Conservation (phyloP, 2,888 invertebrate species). For the Thysanoteuthis rhombus region DNA sequence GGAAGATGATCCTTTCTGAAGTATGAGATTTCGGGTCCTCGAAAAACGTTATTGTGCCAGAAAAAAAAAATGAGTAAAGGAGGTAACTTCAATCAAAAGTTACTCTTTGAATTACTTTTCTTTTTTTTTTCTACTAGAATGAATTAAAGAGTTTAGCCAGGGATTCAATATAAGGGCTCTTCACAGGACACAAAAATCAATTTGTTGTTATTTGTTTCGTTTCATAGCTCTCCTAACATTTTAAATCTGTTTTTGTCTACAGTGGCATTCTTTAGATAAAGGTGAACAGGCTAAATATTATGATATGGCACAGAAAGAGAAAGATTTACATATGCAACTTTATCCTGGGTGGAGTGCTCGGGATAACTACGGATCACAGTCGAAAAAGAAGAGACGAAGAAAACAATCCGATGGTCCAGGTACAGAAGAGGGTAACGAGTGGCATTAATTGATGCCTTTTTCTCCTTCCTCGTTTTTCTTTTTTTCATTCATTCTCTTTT, state of each 20-base stretch:
- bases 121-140: no score
- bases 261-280: slow-evolving; percentile 99
- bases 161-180: no score
- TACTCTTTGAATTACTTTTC: no score
- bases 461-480: slow-evolving; percentile 25
- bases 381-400: slow-evolving; percentile 93
- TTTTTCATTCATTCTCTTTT: slow-evolving; percentile 27
- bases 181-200: background rate
- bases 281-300: slow-evolving; percentile 99
- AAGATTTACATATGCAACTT: slow-evolving; percentile 99
- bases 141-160: no score
- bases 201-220: background rate
- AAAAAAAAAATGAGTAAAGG: no score
- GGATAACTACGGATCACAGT: slow-evolving; percentile 99
- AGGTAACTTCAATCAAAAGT: no score
- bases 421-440: background rate
- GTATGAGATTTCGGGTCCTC: no score
- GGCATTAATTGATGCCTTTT: background rate
- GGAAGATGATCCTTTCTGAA: no score
- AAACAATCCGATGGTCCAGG: slow-evolving; percentile 72
- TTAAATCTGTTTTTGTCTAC: slow-evolving; percentile 55
- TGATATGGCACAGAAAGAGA: slow-evolving; percentile 99
- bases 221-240: background rate
- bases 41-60: no score
- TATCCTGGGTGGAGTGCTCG: slow-evolving; percentile 99